Evolutionary conservation across 2,113 vertebrate genomes (phyloP).

Genomic region (Hiodon tergisus): DNA sequence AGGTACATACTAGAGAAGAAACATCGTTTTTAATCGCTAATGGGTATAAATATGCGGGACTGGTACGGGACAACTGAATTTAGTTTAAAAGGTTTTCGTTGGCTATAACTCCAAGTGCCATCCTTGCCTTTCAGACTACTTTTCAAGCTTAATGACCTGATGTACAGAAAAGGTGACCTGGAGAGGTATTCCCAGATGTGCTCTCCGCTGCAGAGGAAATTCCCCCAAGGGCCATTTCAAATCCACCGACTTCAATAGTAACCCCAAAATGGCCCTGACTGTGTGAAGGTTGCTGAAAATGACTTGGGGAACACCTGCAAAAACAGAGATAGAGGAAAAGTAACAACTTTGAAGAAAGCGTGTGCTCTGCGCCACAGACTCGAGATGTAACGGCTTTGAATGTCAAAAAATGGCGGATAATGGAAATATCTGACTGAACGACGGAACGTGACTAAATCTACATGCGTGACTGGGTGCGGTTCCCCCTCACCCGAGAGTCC

Average conservation of each 20-base stretch:
- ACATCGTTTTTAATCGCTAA: no score
- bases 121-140: no score
- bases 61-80: no score
- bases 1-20: no score
- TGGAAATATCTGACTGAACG: neutral
- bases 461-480: neutral
- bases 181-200: slow-evolving; percentile 32
- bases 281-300: neutral
- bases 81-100: no score
- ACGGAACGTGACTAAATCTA: neutral
- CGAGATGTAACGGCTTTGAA: neutral
- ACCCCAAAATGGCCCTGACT: slow-evolving; percentile 30
- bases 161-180: slow-evolving; percentile 29
- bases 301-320: no score
- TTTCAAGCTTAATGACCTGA: neutral
- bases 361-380: no score
- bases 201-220: slow-evolving; percentile 21
- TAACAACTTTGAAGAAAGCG: no score
- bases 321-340: no score
- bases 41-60: no score
- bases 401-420: neutral
- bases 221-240: slow-evolving; percentile 34
- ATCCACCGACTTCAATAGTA: slow-evolving; percentile 19
- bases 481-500: slow-evolving; percentile 19
- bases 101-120: no score